phyloP scores from a whole-genome alignment of 2,888 invertebrate species.

The Esperia sulphurella region DNA sequence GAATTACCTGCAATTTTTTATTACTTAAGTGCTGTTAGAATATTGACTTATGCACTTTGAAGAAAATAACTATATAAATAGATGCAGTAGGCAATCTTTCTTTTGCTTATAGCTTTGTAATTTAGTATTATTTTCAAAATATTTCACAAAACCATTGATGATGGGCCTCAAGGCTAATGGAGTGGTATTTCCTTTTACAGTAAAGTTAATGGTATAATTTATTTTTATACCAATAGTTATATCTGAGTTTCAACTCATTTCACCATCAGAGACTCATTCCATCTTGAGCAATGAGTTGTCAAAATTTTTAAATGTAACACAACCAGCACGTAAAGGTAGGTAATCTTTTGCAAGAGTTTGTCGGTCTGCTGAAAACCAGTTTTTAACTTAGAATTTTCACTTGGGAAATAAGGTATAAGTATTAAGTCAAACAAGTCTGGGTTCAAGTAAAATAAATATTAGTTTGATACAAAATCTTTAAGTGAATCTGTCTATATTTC shows the following conservation, averaged over 20 bases:
- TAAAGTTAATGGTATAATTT: slow-evolving; percentile 6
- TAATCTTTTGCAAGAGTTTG: slow-evolving; percentile 10
- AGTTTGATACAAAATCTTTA: too few species aligned
- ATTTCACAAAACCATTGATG: slow-evolving; percentile 12
- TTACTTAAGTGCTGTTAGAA: too few species aligned
- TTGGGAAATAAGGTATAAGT: neutral
- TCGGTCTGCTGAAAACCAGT: slow-evolving; percentile 16
- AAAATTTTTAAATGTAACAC: neutral
- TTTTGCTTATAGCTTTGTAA: neutral
- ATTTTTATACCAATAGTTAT: slow-evolving; percentile 4
- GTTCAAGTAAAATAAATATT: too few species aligned
- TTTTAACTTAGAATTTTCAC: neutral
- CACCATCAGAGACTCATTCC: slow-evolving; percentile 5
- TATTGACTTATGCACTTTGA: too few species aligned
- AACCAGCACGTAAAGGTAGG: neutral
- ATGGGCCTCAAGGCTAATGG: slow-evolving; percentile 5
- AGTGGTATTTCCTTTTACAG: slow-evolving; percentile 3
- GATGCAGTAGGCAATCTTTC: too few species aligned
- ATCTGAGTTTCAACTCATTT: slow-evolving; percentile 5
- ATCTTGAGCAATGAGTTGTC: slow-evolving; percentile 14
- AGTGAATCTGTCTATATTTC: too few species aligned
- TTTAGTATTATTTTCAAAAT: slow-evolving; percentile 2
- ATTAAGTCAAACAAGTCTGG: too few species aligned
- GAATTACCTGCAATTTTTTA: too few species aligned
- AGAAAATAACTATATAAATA: too few species aligned